These are phyloP conservation scores for Trachemys scripta DNA, from an alignment of 2,113 vertebrate genomes.

Conservation along the genomic window DNA sequence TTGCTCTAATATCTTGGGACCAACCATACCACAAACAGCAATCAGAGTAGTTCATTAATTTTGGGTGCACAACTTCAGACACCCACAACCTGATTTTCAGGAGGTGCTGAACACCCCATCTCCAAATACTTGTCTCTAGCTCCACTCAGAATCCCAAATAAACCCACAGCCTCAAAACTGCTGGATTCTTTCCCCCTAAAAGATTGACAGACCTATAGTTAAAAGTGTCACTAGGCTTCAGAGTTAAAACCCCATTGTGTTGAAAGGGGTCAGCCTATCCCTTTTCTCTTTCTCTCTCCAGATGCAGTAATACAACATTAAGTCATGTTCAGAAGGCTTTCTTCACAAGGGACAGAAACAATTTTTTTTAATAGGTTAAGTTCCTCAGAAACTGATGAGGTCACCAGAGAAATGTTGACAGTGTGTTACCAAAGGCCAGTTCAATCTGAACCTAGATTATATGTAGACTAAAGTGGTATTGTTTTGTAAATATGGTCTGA, in stretches of 20 bases:
- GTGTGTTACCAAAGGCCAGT: constrained; percentile 45
- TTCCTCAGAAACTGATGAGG: constrained; percentile 52
- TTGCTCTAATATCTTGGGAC: neutral
- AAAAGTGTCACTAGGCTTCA: constrained; percentile 23
- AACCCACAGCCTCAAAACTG: neutral
- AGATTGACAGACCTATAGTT: neutral
- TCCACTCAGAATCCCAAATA: neutral
- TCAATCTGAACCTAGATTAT: constrained; percentile 60
- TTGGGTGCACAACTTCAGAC: neutral
- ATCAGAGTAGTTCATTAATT: constrained; percentile 27
- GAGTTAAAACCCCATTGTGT: constrained; percentile 2
- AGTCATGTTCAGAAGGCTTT: constrained; percentile 18
- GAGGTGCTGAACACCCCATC: neutral
- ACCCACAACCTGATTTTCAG: neutral
- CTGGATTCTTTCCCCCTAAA: neutral
- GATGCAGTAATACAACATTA: neutral
- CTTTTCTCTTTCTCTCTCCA: neutral
- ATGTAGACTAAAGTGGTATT: constrained; percentile 29
- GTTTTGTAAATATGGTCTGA: constrained; percentile 50
- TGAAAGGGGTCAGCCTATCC: neutral
- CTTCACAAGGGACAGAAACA: neutral
- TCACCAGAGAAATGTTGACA: constrained; percentile 62
- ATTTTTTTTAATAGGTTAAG: constrained; percentile 21
- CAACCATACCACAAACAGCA: neutral
- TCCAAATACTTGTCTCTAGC: constrained; percentile 8